Base-by-base conservation (phyloP, 2,113 vertebrate genomes). In the Scatophagus argus region DNA sequence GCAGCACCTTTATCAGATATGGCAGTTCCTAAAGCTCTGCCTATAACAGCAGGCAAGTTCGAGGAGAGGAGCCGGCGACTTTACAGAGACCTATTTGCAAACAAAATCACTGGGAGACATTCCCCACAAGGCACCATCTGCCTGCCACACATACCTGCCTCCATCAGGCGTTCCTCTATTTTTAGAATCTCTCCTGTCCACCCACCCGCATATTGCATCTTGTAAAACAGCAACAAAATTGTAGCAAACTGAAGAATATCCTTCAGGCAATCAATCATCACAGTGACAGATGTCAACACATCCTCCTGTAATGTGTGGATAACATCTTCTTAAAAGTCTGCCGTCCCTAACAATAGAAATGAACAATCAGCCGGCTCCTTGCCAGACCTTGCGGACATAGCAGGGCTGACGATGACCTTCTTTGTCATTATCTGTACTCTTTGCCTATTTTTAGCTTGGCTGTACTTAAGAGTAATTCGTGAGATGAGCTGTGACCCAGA, bases 21-120 rank as follows among this genome's bases (percentile, higher is more conserved):
- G 92, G 93, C 91, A 85, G 82, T 87, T 93, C 88, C 86, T 83
- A 87, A 92, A 94, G 89, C 85, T 83, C 79, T 86, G 65, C 76
- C 82, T 82, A 82, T 67, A 88, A 85, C 86, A 79, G 85, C 85
- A 66, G 80, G 87, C 67, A 74, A 83, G 87, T 90, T 70, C 73
- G 87, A 84, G 84, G 81, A 83, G 44, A 79, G 84, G 66, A 86
- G 86, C 46, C 72, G 83, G 79, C 73, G 78, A 91, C 88, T 91
- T 91, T 89, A 86, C 75, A 80, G 80, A 91, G 85, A 86, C 85
- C 90, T 90, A 92, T 93, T 93, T 95, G 91, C 93, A 93, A 93
- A 94, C 90, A 94, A 90, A 93, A 92, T 92, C 92, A 87, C 91
- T 83, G 74, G 90, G 87, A 91, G 89, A 91, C 85, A 88, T 92